Evolutionary conservation across 2,888 invertebrate species (phyloP).

Genomic region (Erpobdella octoculata): DNA sequence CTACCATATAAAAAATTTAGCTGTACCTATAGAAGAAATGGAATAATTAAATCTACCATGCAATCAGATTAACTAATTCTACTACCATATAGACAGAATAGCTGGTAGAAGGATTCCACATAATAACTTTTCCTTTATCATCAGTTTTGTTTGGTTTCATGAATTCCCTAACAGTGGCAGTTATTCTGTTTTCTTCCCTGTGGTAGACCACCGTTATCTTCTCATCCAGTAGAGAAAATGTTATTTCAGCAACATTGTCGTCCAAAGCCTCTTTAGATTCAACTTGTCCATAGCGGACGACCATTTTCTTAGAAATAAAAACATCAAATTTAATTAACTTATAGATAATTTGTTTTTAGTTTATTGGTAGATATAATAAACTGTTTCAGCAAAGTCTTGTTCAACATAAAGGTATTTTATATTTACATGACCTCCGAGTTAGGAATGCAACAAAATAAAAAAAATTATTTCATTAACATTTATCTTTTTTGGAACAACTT

Average conservation of each 20-base stretch:
- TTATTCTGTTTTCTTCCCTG: conserved; percentile 48
- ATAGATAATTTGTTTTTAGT: too few relatives aligned
- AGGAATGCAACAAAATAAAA: not conserved
- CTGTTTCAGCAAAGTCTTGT: not conserved
- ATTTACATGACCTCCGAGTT: not conserved
- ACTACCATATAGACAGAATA: conserved; percentile 44
- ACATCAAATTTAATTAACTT: too few relatives aligned
- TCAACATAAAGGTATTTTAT: not conserved
- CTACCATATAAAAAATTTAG: too few relatives aligned
- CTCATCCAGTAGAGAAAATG: conserved; percentile 48
- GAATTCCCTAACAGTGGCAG: conserved; percentile 50
- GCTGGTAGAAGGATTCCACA: conserved; percentile 46
- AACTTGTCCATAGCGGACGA: conserved; percentile 32
- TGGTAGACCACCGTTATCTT: conserved; percentile 50
- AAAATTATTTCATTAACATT: conserved; percentile 37
- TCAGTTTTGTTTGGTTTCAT: conserved; percentile 50
- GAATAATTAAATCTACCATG: not conserved
- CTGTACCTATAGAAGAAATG: too few relatives aligned
- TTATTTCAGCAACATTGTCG: conserved; percentile 49
- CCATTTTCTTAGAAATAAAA: conserved; percentile 1
- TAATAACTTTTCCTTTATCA: conserved; percentile 48
- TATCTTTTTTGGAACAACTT: conserved; percentile 42
- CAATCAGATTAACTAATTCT: not conserved
- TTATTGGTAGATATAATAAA: not conserved
- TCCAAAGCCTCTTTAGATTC: conserved; percentile 45